A percentile compares a stretch with the other conserved stretches of the same genome.
These are phyloP conservation scores for Phania funesta DNA, from an alignment of 2,888 invertebrate genomes.

Conservation along the genomic window DNA sequence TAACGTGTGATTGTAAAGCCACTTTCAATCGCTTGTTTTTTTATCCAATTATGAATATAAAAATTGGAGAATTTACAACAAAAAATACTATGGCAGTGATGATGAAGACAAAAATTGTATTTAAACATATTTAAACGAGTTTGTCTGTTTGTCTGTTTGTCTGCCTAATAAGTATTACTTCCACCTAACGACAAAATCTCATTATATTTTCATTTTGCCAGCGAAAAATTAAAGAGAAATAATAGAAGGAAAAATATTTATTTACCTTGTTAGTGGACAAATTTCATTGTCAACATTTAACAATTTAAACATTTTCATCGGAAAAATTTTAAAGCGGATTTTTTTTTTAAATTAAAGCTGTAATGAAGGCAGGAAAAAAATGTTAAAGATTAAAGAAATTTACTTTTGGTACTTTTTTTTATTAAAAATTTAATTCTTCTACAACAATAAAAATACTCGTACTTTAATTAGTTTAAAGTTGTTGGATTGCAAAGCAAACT, in stretches of 20 bases:
- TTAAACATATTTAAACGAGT: conserved; percentile 53
- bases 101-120: conserved; percentile 21
- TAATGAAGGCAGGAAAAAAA: background rate
- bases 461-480: too few species aligned
- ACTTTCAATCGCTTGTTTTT: conserved; percentile 20
- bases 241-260: conserved; percentile 30
- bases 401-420: too few species aligned
- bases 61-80: conserved; percentile 66
- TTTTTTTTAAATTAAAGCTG: conserved; percentile 1
- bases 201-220: conserved; percentile 63
- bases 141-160: background rate
- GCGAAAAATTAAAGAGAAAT: conserved; percentile 14
- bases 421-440: too few species aligned
- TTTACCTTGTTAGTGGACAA: conserved; percentile 53
- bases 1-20: conserved; percentile 47
- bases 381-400: background rate
- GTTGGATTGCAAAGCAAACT: too few species aligned
- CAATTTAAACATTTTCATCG: background rate
- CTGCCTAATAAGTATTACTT: conserved; percentile 17
- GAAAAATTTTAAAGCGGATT: background rate
- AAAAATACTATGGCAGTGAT: conserved; percentile 3
- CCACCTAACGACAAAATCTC: conserved; percentile 63
- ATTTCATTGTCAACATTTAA: conserved; percentile 23
- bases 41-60: conserved; percentile 68
- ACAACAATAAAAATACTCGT: too few species aligned